Percentiles rank a stretch among this genome's conserved stretches.
phyloP scores from a whole-genome alignment of 2,888 invertebrate genomes.

The Dicyrtoma fusca region DNA sequence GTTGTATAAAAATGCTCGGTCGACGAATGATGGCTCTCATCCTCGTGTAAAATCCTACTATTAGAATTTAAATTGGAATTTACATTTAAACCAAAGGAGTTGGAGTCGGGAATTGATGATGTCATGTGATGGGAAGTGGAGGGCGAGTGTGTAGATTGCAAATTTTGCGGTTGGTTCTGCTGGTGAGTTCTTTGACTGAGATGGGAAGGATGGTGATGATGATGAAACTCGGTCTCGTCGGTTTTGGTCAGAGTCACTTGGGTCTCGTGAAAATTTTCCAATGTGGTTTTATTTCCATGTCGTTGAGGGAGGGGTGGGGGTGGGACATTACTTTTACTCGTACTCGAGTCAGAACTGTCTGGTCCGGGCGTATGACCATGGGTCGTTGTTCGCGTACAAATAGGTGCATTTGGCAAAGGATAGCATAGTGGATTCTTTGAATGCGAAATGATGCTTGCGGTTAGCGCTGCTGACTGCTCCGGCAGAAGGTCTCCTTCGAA shows the following conservation, averaged over 20 bases:
- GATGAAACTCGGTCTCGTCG: constrained; percentile 5
- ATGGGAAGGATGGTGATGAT: not conserved
- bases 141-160: not conserved
- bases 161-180: constrained; percentile 9
- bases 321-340: not conserved
- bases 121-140: not conserved
- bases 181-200: not conserved
- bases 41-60: not conserved
- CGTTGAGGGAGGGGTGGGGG: not conserved
- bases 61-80: constrained; percentile 5
- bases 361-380: too few species aligned
- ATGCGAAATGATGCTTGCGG: not conserved
- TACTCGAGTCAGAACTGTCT: not conserved
- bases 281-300: not conserved
- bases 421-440: not conserved
- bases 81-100: not conserved
- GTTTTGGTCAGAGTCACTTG: too few species aligned
- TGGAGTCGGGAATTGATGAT: not conserved
- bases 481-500: too few species aligned
- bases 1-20: not conserved
- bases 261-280: too few species aligned
- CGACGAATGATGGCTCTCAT: not conserved
- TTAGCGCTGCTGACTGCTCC: too few species aligned
- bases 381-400: too few species aligned
- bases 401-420: not conserved